A percentile compares a stretch with the other conserved stretches of the same genome.
These are phyloP conservation scores for Peromyscus californicus DNA, from an alignment of 2,113 vertebrate genomes.

Conservation along the genomic window DNA sequence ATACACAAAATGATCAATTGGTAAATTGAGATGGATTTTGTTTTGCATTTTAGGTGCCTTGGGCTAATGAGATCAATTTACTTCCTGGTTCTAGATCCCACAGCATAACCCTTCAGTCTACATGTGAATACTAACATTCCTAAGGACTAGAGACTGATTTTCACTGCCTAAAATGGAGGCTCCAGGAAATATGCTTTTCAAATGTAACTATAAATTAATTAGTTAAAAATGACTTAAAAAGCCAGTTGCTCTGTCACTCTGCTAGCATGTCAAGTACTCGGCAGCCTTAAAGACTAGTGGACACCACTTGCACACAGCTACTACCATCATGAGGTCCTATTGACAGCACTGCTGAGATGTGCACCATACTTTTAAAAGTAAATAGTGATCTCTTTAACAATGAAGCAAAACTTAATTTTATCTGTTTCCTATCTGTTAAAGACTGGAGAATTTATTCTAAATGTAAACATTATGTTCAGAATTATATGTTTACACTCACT, in stretches of 20 bases:
- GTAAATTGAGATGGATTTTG: slow-evolving; percentile 29
- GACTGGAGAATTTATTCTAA: not conserved
- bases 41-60: not conserved
- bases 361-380: not conserved
- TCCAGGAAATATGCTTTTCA: not conserved
- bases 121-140: not conserved
- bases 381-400: slow-evolving; percentile 4
- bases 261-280: not conserved
- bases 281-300: not conserved
- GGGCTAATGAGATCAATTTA: not conserved
- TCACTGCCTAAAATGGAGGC: not conserved
- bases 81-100: slow-evolving; percentile 25
- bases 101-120: not conserved
- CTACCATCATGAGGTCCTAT: not conserved
- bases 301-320: accelerated
- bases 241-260: not conserved
- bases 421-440: not conserved
- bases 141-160: not conserved
- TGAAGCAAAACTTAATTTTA: not conserved
- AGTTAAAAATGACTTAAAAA: slow-evolving; percentile 7
- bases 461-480: not conserved
- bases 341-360: not conserved
- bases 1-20: slow-evolving; percentile 8
- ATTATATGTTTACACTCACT: not conserved
- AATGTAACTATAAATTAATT: slow-evolving; percentile 8